Conservation (phyloP, 2,113 vertebrate species). For the Malurus alboscapulatus region DNA sequence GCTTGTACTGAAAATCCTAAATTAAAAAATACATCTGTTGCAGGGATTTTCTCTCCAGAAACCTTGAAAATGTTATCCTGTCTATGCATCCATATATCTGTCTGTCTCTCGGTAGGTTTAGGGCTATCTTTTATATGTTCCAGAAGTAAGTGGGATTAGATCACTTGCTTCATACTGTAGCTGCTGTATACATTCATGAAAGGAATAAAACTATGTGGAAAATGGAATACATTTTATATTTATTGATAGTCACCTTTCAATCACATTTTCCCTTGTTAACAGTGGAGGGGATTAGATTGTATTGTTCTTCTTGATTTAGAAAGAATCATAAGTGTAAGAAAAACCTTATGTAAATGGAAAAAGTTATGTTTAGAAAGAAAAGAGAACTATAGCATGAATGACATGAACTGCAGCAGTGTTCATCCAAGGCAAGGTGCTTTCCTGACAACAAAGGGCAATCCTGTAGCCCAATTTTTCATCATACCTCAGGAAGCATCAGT, state of each 20-base stretch:
- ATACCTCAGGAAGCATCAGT: slow-evolving; percentile 45
- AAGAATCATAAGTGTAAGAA: background rate
- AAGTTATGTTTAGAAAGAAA: background rate
- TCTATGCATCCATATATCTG: slow-evolving; percentile 56
- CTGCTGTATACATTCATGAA: slow-evolving; percentile 1
- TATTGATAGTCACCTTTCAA: background rate
- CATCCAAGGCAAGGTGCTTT: slow-evolving; percentile 21
- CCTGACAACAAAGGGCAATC: background rate
- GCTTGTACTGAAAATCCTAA: slow-evolving; percentile 63
- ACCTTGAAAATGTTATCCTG: slow-evolving; percentile 56
- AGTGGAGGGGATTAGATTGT: background rate
- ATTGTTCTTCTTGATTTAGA: background rate
- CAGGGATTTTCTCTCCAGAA: slow-evolving; percentile 55
- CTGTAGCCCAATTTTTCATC: background rate
- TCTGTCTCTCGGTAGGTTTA: slow-evolving; percentile 49
- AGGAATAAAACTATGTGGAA: background rate
- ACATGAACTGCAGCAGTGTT: background rate
- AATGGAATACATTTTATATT: slow-evolving; percentile 4
- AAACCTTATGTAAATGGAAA: background rate
- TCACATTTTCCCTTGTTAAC: background rate
- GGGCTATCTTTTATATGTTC: slow-evolving; percentile 12
- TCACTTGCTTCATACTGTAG: background rate
- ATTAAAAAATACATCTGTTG: slow-evolving; percentile 66
- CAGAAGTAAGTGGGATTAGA: slow-evolving; percentile 42
- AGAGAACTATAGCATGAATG: background rate